Evolutionary conservation across 1,140 invertebrate species (phyloP), one percentile per base, ranked within the genome.

Genomic region (Macrobrachium nipponense): DNA sequence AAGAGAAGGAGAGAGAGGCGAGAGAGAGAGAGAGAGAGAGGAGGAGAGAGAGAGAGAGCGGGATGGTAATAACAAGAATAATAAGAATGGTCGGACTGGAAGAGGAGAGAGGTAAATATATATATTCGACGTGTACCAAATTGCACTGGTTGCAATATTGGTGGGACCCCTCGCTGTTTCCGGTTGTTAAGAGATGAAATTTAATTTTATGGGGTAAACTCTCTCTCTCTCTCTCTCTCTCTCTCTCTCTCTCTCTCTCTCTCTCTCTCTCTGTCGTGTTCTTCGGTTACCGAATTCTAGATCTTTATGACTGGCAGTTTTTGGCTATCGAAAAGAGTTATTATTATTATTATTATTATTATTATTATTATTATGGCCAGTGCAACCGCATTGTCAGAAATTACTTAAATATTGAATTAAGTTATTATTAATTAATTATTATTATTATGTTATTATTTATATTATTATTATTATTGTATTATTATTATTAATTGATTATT

Each of bases 1-100:
- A n/a, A 76, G 73, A 76, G 73, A 76, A 36, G 51, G 73, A 76
- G 73, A 76, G 43, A 76, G 43, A 20, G n/a, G n/a, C n/a, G 62
- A 64, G 62, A 64, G 62, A 64, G 62, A 78, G 76, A 78, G 76
- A 78, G 76, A 78, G 76, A 76, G 73, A 76, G 73, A 76, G 73
- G 51, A 36, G 51, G 73, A 76, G 73, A 76, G 43, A 76, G 43
- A 20, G 62, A 64, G 62, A 64, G 62, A 64, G 62, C 2, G 62
- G 5, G 5, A 5, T 2, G 20, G 7, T 12, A 23, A 12, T n/a
- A 14, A 17, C 12, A 17, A 23, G 36, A 8, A 44, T 43, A 43
- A 73, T 73, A 12, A 43, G 6, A 12, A 18, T 73, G 15, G 70
- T n/a, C 27, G 27, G 27, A 36, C 1, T 2, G 27, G 27, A 36